Evolutionary conservation across 2,797 vertebrate species (phyloP), one percentile per base, ranked within the genome.

Genomic region (Potorous gilbertii): DNA sequence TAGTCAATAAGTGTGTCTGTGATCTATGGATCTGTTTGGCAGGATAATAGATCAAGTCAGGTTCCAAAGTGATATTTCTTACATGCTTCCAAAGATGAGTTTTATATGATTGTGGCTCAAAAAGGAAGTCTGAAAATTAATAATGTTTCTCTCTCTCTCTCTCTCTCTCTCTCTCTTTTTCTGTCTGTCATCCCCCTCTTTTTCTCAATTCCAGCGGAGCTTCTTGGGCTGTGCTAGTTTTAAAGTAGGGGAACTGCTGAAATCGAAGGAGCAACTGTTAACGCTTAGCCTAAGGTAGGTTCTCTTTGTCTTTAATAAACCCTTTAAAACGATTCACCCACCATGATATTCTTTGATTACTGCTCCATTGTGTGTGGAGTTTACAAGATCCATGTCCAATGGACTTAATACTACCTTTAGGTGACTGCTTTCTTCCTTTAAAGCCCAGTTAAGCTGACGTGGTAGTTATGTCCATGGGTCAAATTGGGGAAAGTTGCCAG

Each of bases 191-290:
- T 13, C 1, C 29, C 93, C 62, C 40, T 34, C 62, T 97, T 8
- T 12, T 90, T 98, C 98, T 99, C 97, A 91, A 98, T 99, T 98
- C 90, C 98, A 99, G 99, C 98, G 99, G 98, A 99, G 98, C 96
- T 99, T 99, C 98, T 99, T 99, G 98, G 99, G 99, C 87, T 99
- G 98, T 96, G 98, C 99, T 96, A 99, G 99, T 90, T 99, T 99
- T 98, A 99, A 99, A 96, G 99, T 99, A 3, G 99, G 98, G 27
- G 99, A 99, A 93, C 98, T 99, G 97, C 98, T 99, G 95, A 99
- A 99, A 96, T 99, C 99, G 29, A 99, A 99, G 98, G 99, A 99
- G 97, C 99, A 99, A 29, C 99, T 98, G 95, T 98, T 99, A 98
- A 99, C 99, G 96, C 99, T 99, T 97, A 99, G 98, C 96, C 99